Percentiles rank a stretch among this genome's conserved stretches.
These are phyloP conservation scores for Xenentodon cancila DNA, from an alignment of 2,797 vertebrate species.

Conservation along the genomic window DNA sequence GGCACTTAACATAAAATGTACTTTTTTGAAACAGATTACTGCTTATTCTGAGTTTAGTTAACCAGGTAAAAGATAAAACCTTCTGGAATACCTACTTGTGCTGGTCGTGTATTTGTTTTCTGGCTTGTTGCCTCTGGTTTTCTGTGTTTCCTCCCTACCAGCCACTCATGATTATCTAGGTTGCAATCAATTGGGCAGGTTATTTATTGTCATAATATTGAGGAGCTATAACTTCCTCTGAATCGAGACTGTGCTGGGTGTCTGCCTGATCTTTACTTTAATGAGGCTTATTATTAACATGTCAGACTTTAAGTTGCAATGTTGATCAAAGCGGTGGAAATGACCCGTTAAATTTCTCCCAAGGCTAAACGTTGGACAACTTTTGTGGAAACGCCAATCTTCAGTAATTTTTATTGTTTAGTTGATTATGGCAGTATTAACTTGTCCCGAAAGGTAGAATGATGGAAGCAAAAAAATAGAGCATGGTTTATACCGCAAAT, in stretches of 20 bases:
- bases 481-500: too few relatives aligned
- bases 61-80: too few relatives aligned
- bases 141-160: too few relatives aligned
- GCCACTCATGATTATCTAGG: conserved; percentile 3
- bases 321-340: conserved; percentile 78
- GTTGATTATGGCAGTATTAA: too few relatives aligned
- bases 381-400: conserved; percentile 41
- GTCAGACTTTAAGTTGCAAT: conserved; percentile 67
- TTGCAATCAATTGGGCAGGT: conserved; percentile 17
- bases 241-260: conserved; percentile 36
- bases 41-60: too few relatives aligned
- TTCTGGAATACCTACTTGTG: too few relatives aligned
- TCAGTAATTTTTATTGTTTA: conserved; percentile 20
- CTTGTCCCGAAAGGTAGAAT: too few relatives aligned
- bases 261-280: conserved; percentile 70
- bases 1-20: too few relatives aligned
- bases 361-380: conserved; percentile 55
- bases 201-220: conserved; percentile 36
- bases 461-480: too few relatives aligned
- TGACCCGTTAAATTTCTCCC: conserved; percentile 67
- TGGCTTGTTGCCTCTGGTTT: too few relatives aligned
- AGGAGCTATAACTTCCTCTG: conserved; percentile 29
- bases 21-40: too few relatives aligned
- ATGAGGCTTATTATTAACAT: conserved; percentile 66
- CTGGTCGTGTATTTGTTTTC: too few relatives aligned